Conservation (phyloP, 2,797 vertebrate genomes). For the Florisuga fusca region DNA sequence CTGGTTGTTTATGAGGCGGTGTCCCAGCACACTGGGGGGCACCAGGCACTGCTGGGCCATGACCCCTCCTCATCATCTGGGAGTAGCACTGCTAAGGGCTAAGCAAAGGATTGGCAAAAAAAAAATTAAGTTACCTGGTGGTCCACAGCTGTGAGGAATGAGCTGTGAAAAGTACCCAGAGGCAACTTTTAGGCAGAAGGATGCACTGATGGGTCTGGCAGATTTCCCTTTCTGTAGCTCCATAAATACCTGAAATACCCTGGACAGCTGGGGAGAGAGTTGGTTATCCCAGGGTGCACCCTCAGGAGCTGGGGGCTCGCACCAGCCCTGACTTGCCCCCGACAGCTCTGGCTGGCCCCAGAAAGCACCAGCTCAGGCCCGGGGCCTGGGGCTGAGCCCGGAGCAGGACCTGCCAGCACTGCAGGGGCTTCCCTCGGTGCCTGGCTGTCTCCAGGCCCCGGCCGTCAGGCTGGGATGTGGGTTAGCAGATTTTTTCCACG, state of each 20-base stretch:
- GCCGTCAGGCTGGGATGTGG: conserved; percentile 59
- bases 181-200: not conserved
- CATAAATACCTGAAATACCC: not conserved
- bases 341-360: not conserved
- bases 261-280: not conserved
- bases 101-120: not conserved
- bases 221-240: not conserved
- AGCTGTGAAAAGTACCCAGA: not conserved
- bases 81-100: not conserved
- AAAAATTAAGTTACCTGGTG: not conserved
- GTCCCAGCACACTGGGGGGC: not conserved
- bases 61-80: not conserved
- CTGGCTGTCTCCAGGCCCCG: conserved; percentile 6
- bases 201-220: not conserved
- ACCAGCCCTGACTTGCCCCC: not conserved
- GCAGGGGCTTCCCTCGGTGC: not conserved
- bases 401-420: not conserved
- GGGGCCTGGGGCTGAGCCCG: accelerated
- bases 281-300: not conserved
- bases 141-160: not conserved
- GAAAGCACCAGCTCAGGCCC: not conserved
- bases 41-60: not conserved
- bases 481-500: conserved; percentile 71
- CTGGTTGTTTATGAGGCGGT: not conserved
- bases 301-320: not conserved